Evolutionary conservation across 2,113 vertebrate genomes (phyloP).

Genomic region (Erythrocebus patas): DNA sequence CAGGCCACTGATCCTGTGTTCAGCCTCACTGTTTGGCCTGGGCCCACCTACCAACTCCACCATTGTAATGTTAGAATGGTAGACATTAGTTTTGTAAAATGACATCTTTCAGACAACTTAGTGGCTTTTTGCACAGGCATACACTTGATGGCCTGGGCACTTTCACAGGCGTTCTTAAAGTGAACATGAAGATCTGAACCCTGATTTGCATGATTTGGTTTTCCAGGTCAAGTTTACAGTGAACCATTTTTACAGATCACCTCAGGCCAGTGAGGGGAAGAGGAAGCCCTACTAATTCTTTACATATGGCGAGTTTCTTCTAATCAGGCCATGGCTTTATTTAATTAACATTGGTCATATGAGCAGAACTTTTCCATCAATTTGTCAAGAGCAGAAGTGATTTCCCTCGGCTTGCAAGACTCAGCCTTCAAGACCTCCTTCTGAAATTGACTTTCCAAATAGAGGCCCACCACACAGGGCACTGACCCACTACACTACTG

Average conservation of each 20-base stretch:
- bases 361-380: neutral
- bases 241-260: neutral
- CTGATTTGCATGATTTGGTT: neutral
- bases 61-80: neutral
- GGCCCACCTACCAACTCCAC: neutral
- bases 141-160: neutral
- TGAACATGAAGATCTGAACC: neutral
- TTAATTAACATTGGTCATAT: neutral
- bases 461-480: rapidly evolving
- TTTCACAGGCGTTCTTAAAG: neutral
- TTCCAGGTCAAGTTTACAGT: neutral
- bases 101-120: no score
- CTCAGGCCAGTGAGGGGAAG: neutral
- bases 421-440: neutral
- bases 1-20: neutral
- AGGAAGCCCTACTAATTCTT: neutral
- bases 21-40: neutral
- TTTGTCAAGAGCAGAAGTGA: neutral
- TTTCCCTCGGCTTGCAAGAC: neutral
- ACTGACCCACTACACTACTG: neutral
- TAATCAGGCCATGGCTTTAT: neutral
- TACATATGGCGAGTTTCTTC: neutral
- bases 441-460: neutral
- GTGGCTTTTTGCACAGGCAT: neutral
- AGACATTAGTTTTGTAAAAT: neutral